Evolutionary conservation across 2,797 vertebrate species (phyloP), one percentile per base, ranked within the genome.

Genomic region (Natrix natrix): DNA sequence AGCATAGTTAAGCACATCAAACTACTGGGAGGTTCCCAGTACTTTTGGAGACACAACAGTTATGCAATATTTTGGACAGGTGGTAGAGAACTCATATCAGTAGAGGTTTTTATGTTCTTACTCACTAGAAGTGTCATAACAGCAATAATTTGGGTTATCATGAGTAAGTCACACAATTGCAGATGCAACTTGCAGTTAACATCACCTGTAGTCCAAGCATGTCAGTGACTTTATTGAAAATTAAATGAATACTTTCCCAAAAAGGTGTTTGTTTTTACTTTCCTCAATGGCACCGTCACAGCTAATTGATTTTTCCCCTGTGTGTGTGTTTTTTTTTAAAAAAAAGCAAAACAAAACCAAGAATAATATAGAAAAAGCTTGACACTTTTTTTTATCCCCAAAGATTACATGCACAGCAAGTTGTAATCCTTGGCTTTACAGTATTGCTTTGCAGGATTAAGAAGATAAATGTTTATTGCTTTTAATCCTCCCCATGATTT

Each of bases 381-480:
- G 96, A 95, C 96, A 97, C 63, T 60, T 94, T 97, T 66, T 66
- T 74, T 98, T 97, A 98, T 98, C 95, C 97, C 94, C 1, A 90
- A 95, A 97, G 96, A 98, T 98, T 98, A 98, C 95, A 95, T 93
- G 96, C 96, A 96, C 91, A 94, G 32, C 89, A 91, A 92, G 0
- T 95, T 98, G 97, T 98, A 98, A 98, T 98, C 97, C 97, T 95
- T 96, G 96, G 97, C 96, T 98, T 98, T 97, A 95, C 96, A 96
- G 97, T 97, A 97, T 96, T 94, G 89, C 97, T 98, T 98, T 97
- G 97, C 48, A 96, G 98, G 96, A 97, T 97, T 98, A 97, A 98
- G 98, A 98, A 98, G 98, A 99, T 98, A 97, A 98, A 99, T 98
- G 98, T 94, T 98, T 98, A 98, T 98, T 97, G 97, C 97, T 96